phyloP scores from a whole-genome alignment of 2,888 invertebrate species.

The Eupelmus urozonus region DNA sequence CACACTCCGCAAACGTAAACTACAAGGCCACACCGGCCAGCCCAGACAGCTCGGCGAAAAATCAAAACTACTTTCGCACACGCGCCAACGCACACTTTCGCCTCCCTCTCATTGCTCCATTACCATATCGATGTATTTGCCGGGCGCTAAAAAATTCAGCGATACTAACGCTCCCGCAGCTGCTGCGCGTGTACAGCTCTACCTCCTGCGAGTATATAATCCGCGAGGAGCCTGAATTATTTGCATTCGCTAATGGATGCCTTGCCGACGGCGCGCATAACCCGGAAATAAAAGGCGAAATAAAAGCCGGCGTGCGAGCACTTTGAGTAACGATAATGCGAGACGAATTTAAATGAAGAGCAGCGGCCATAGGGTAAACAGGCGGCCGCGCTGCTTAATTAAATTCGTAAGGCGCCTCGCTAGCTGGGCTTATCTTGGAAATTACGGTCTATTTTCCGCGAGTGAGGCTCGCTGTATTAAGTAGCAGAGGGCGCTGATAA shows the following conservation, averaged over 20 bases:
- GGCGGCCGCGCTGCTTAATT: slow-evolving; percentile 36
- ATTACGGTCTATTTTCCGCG: slow-evolving; percentile 32
- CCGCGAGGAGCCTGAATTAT: slow-evolving; percentile 48
- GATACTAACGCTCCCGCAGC: background rate
- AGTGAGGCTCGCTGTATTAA: too few species aligned
- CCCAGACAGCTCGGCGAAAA: too few species aligned
- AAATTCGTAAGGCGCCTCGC: slow-evolving; percentile 33
- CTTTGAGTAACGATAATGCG: slow-evolving; percentile 52
- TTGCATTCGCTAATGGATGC: slow-evolving; percentile 55
- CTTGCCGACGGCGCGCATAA: slow-evolving; percentile 8
- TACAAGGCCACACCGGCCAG: too few species aligned
- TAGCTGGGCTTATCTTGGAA: slow-evolving; percentile 37
- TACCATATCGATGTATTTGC: slow-evolving; percentile 36
- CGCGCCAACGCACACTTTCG: too few species aligned
- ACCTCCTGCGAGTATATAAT: slow-evolving; percentile 25
- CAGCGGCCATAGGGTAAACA: background rate
- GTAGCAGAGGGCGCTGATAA: too few species aligned
- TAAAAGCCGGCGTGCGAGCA: slow-evolving; percentile 10
- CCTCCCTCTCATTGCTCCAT: background rate
- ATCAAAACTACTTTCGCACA: too few species aligned
- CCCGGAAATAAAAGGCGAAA: slow-evolving; percentile 35
- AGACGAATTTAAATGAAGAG: slow-evolving; percentile 52
- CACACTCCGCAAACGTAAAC: too few species aligned
- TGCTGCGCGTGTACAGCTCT: background rate
- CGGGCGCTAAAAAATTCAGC: slow-evolving; percentile 36